These are phyloP conservation scores for Erpobdella octoculata DNA, from an alignment of 2,888 invertebrate species.

Conservation along the genomic window DNA sequence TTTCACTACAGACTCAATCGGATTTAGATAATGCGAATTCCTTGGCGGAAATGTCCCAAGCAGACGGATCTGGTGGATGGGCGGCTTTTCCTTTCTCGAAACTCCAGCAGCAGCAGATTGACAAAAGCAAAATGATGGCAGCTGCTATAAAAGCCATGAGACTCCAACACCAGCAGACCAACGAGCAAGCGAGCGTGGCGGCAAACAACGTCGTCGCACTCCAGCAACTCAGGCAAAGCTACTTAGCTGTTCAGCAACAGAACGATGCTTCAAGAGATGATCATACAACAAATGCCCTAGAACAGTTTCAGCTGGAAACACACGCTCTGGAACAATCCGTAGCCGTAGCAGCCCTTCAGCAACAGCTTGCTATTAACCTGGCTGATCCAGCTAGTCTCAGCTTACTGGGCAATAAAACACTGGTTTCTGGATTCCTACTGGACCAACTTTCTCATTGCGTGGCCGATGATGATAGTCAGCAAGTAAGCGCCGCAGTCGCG, in stretches of 20 bases:
- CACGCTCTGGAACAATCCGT: slow-evolving; percentile 21
- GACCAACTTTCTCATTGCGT: slow-evolving; percentile 20
- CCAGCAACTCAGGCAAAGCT: slow-evolving; percentile 18
- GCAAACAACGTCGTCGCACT: slow-evolving; percentile 24
- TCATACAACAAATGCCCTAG: neutral
- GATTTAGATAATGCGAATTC: slow-evolving; percentile 16
- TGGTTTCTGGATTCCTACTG: slow-evolving; percentile 20
- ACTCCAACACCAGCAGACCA: slow-evolving; percentile 19
- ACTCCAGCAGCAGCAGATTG: slow-evolving; percentile 11
- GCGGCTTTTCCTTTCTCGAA: slow-evolving; percentile 15
- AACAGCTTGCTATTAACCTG: slow-evolving; percentile 25
- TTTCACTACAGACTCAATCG: slow-evolving; percentile 5
- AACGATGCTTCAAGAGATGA: neutral
- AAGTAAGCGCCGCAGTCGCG: neutral
- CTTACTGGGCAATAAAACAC: slow-evolving; percentile 14
- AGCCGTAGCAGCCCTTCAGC: slow-evolving; percentile 21
- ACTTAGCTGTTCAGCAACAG: slow-evolving; percentile 21
- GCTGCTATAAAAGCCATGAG: slow-evolving; percentile 18
- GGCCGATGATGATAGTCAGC: slow-evolving; percentile 8
- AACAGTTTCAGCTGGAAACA: slow-evolving; percentile 17
- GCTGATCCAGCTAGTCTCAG: slow-evolving; percentile 13
- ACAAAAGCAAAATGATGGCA: slow-evolving; percentile 23
- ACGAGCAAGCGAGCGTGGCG: neutral
- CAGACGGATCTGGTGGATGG: neutral
- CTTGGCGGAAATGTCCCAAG: slow-evolving; percentile 19